phyloP scores from a whole-genome alignment of 2,797 vertebrate species.

The Macrochelys suwanniensis region DNA sequence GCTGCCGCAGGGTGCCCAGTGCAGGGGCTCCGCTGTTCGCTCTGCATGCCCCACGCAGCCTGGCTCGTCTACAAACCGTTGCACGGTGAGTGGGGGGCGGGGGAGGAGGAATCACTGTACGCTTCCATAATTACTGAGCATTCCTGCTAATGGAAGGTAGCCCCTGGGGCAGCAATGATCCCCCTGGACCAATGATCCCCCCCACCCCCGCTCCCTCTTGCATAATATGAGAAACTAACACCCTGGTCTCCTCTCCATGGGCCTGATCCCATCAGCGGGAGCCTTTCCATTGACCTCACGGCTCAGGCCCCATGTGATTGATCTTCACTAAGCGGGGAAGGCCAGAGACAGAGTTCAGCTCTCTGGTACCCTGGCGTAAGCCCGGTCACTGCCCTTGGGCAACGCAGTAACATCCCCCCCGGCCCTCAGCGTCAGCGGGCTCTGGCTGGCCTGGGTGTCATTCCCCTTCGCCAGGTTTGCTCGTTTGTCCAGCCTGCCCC shows the following conservation, averaged over 20 bases:
- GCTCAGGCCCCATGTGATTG: neutral
- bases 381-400: neutral
- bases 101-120: too few relatives aligned
- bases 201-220: neutral
- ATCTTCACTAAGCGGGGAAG: neutral
- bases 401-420: neutral
- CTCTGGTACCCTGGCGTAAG: neutral
- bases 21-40: too few relatives aligned
- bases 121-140: too few relatives aligned
- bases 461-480: neutral
- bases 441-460: neutral
- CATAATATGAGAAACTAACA: neutral
- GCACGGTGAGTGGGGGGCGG: too few relatives aligned
- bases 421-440: neutral
- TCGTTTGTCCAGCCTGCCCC: neutral
- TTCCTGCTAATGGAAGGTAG: too few relatives aligned
- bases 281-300: neutral
- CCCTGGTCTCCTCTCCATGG: too few relatives aligned
- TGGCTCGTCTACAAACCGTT: too few relatives aligned
- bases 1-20: too few relatives aligned
- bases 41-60: too few relatives aligned
- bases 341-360: neutral
- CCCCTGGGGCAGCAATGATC: too few relatives aligned
- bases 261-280: neutral
- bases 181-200: too few relatives aligned